Evolutionary conservation across 2,113 vertebrate species (phyloP).

Genomic region (Sminthopsis crassicaudata): DNA sequence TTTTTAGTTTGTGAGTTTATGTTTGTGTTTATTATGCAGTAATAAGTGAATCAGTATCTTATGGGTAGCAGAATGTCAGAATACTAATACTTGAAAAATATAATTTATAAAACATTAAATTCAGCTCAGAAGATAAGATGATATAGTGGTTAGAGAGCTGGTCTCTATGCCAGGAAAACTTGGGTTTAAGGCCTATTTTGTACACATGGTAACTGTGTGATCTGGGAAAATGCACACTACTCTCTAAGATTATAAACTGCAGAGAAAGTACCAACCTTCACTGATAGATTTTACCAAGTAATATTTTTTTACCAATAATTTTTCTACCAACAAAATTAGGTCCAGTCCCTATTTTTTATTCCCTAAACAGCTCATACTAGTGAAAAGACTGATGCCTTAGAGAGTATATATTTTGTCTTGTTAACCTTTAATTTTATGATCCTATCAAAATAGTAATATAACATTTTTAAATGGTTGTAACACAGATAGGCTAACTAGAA

Average conservation of each 20-base stretch:
- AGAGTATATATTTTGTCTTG: constrained; percentile 6
- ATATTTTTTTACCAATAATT: background rate
- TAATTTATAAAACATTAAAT: no score
- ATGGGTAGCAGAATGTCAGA: no score
- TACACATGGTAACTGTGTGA: no score
- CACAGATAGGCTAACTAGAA: background rate
- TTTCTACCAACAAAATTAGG: background rate
- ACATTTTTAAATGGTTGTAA: constrained; percentile 4
- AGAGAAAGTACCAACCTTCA: background rate
- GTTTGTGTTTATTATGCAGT: constrained; percentile 14
- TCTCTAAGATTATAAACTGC: no score
- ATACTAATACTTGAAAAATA: no score
- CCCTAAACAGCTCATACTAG: background rate
- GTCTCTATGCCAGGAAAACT: no score
- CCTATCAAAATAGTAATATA: constrained; percentile 12
- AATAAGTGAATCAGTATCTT: background rate
- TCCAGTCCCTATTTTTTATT: background rate
- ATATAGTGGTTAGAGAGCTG: no score
- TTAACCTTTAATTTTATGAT: constrained; percentile 24
- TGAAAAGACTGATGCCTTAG: constrained; percentile 18
- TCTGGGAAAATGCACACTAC: no score
- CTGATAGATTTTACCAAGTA: background rate
- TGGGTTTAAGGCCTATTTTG: no score
- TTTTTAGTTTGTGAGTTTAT: constrained; percentile 13
- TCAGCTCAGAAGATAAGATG: no score